These are phyloP conservation scores for Athalia cordata DNA, from an alignment of 2,888 invertebrate species.

Conservation along the genomic window DNA sequence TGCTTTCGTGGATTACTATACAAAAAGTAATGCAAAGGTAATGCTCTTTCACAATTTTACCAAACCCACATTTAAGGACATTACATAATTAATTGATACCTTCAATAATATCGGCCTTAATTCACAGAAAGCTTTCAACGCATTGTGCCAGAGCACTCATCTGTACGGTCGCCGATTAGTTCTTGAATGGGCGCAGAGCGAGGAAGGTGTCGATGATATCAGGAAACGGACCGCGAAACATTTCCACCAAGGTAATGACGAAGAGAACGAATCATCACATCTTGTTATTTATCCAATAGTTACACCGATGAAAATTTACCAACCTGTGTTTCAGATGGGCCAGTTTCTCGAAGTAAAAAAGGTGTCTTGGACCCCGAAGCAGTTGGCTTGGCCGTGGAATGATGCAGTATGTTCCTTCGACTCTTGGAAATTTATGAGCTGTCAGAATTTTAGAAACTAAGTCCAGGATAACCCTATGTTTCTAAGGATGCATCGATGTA, in stretches of 20 bases:
- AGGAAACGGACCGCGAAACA: slow-evolving; percentile 90
- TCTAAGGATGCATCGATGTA: too few relatives aligned
- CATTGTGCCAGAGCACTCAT: slow-evolving; percentile 96
- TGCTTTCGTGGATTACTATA: slow-evolving; percentile 95
- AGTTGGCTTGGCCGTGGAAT: slow-evolving; percentile 60
- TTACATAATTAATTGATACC: slow-evolving; percentile 7
- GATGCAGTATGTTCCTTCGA: slow-evolving; percentile 14
- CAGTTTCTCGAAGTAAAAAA: slow-evolving; percentile 61
- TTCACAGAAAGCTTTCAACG: slow-evolving; percentile 90
- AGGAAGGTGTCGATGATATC: slow-evolving; percentile 86
- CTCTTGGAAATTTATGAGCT: too few relatives aligned
- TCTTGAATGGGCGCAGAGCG: slow-evolving; percentile 94
- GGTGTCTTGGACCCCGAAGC: slow-evolving; percentile 62
- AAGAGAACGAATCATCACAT: too few relatives aligned
- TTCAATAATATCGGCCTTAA: slow-evolving; percentile 50
- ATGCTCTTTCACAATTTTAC: background rate
- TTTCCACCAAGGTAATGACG: slow-evolving; percentile 72
- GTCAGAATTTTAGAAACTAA: too few relatives aligned
- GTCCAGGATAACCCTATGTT: too few relatives aligned
- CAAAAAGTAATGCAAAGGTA: slow-evolving; percentile 94
- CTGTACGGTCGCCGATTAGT: slow-evolving; percentile 96
- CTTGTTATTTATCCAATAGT: too few relatives aligned
- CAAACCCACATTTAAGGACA: background rate
- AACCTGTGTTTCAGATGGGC: slow-evolving; percentile 54
- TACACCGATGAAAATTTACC: too few relatives aligned